phyloP scores from a whole-genome alignment of 2,888 invertebrate genomes.

The Drosophila niveifrons region DNA sequence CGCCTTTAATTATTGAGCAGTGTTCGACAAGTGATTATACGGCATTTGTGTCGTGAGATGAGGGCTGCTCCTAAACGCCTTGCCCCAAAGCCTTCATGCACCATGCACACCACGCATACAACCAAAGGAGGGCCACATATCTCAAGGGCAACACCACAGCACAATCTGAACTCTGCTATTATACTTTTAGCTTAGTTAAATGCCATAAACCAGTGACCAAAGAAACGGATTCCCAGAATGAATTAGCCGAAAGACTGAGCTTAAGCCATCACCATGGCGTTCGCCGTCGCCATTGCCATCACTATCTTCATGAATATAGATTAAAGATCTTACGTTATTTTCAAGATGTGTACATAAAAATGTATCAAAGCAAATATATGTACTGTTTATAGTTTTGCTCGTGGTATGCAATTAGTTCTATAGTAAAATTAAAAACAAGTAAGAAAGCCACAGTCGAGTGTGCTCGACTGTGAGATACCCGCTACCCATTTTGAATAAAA shows the following conservation, averaged over 20 bases:
- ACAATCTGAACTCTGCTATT: slow-evolving; percentile 50
- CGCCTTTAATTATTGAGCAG: slow-evolving; percentile 78
- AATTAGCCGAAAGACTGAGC: slow-evolving; percentile 42
- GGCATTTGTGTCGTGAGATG: slow-evolving; percentile 77
- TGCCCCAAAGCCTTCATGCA: slow-evolving; percentile 24
- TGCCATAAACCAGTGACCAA: slow-evolving; percentile 35
- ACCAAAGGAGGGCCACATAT: slow-evolving; percentile 11
- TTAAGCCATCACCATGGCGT: background rate
- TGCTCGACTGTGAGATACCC: too few relatives aligned
- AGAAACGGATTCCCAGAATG: slow-evolving; percentile 60
- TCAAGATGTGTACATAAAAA: background rate
- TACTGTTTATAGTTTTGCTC: background rate
- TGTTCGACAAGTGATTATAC: slow-evolving; percentile 82
- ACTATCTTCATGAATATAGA: background rate
- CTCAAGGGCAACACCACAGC: slow-evolving; percentile 63
- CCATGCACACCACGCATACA: slow-evolving; percentile 9
- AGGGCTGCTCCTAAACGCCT: slow-evolving; percentile 48
- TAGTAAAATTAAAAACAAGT: background rate
- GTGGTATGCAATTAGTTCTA: background rate
- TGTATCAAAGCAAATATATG: background rate
- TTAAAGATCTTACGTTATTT: background rate
- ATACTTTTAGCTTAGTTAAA: slow-evolving; percentile 64
- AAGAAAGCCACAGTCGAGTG: too few relatives aligned
- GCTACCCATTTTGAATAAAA: too few relatives aligned
- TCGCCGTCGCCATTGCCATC: background rate